Percentiles rank a stretch among this genome's conserved stretches.
These are phyloP conservation scores for Drosophila anomelani DNA, from an alignment of 2,888 invertebrate genomes.

Conservation along the genomic window DNA sequence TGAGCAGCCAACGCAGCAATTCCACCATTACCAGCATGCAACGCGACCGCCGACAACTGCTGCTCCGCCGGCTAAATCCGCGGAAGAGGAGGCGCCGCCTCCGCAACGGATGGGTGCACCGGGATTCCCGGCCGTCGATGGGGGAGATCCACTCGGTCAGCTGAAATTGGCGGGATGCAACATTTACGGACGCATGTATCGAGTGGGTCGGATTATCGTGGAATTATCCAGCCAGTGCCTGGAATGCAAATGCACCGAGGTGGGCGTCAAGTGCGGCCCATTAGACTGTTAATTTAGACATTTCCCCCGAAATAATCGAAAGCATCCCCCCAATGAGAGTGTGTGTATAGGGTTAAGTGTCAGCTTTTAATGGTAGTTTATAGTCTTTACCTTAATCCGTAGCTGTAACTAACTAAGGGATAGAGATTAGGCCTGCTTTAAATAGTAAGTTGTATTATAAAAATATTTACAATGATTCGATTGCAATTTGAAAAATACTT, in stretches of 20 bases:
- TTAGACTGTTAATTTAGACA: constrained; percentile 86
- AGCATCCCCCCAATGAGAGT: constrained; percentile 13
- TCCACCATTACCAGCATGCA: constrained; percentile 79
- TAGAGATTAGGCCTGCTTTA: constrained; percentile 12
- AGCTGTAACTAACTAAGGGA: constrained; percentile 29
- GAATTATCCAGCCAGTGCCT: constrained; percentile 93
- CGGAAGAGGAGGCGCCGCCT: not conserved
- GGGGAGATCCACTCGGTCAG: constrained; percentile 85
- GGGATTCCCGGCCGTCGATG: not conserved
- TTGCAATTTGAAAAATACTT: constrained; percentile 9
- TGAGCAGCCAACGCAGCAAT: constrained; percentile 58
- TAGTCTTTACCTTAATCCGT: constrained; percentile 32
- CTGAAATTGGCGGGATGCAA: constrained; percentile 94
- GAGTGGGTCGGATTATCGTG: constrained; percentile 92
- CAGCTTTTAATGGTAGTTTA: constrained; percentile 21
- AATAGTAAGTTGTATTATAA: constrained; percentile 70
- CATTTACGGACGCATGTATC: constrained; percentile 95
- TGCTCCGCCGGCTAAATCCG: constrained; percentile 18
- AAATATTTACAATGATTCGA: constrained; percentile 34
- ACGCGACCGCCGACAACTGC: constrained; percentile 37
- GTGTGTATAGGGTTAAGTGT: constrained; percentile 31
- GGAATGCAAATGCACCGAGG: constrained; percentile 94
- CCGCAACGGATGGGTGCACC: constrained; percentile 1
- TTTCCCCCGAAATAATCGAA: constrained; percentile 15
- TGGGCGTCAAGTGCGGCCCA: constrained; percentile 93